These are phyloP conservation scores for Acrocephalus scirpaceus DNA, from an alignment of 2,797 vertebrate genomes.

Conservation along the genomic window DNA sequence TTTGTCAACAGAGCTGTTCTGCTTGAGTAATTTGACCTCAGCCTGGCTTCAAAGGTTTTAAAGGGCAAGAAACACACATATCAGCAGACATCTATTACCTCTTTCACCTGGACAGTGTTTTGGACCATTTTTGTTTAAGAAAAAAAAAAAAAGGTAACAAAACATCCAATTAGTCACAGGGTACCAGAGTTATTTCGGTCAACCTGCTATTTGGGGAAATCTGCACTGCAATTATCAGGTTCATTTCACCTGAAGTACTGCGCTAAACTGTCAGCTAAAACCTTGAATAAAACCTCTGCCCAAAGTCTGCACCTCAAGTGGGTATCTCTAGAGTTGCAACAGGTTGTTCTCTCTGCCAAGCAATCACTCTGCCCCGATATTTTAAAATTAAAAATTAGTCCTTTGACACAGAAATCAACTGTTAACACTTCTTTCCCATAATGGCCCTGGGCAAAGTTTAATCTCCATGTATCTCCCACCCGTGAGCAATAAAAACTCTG, in stretches of 20 bases:
- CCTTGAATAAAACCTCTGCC: neutral
- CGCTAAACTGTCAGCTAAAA: neutral
- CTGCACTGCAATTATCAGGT: constrained; percentile 10
- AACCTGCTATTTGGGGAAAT: constrained; percentile 26
- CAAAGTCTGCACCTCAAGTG: neutral
- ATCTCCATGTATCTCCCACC: neutral
- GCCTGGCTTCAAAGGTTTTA: constrained; percentile 32
- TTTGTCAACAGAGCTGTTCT: constrained; percentile 69
- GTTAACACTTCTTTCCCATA: neutral
- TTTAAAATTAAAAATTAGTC: neutral
- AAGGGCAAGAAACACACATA: constrained; percentile 45
- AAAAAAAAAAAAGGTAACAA: neutral
- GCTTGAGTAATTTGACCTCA: constrained; percentile 58
- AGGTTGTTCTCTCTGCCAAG: neutral
- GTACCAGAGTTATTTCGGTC: neutral
- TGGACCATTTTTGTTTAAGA: neutral
- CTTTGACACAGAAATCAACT: neutral
- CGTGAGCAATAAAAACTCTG: neutral
- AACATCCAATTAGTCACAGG: constrained; percentile 31
- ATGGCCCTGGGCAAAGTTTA: neutral
- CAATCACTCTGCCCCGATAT: neutral
- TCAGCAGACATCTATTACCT: constrained; percentile 18
- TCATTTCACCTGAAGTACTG: constrained; percentile 14
- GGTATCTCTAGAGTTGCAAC: neutral
- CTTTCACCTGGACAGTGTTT: constrained; percentile 53